Conservation (phyloP, 2,888 invertebrate species). For the Drosophila formosana region DNA sequence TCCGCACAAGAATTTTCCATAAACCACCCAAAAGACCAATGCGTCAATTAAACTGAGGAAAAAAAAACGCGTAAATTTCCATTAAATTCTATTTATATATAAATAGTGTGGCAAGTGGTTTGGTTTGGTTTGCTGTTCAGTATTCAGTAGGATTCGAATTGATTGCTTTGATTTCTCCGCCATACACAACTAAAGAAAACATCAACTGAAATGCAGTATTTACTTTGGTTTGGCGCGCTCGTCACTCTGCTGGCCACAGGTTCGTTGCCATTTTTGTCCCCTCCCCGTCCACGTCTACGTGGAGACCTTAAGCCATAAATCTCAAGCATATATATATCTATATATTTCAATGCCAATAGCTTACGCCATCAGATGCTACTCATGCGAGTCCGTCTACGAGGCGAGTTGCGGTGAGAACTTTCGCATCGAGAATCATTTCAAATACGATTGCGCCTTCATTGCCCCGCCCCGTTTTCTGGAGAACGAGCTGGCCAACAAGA, state of each 20-base stretch:
- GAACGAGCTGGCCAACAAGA: conserved; percentile 67
- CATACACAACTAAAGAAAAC: conserved; percentile 23
- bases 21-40: conserved; percentile 52
- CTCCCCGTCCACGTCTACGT: background rate
- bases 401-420: conserved; percentile 80
- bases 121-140: conserved; percentile 11
- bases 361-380: conserved; percentile 82
- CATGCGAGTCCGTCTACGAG: conserved; percentile 83
- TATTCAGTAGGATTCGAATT: conserved; percentile 7
- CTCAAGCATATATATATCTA: conserved; percentile 18
- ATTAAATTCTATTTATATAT: conserved; percentile 17
- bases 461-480: conserved; percentile 81
- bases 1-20: conserved; percentile 45
- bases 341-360: conserved; percentile 69
- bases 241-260: conserved; percentile 61
- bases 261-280: conserved; percentile 47
- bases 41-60: conserved; percentile 38
- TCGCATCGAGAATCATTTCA: conserved; percentile 76
- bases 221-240: conserved; percentile 56
- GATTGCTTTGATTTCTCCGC: conserved; percentile 14
- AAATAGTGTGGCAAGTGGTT: conserved; percentile 21
- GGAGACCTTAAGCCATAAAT: conserved; percentile 34
- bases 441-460: conserved; percentile 79
- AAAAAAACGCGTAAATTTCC: conserved; percentile 27
- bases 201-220: conserved; percentile 64